Conservation (phyloP, 2,113 vertebrate genomes). For the Ovis aries region ARS-UI_Ramb_v3.0 NC_056056.1:35884501-35885000, state of each 20-base stretch:
- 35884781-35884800: not conserved
- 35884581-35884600: not conserved
- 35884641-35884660: not conserved
- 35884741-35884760: not conserved
- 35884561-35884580: not conserved
- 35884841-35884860: not conserved
- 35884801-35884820: not conserved
- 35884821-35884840: not conserved
- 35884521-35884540: not conserved
- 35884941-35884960: rapidly evolving
- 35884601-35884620: too few relatives aligned
- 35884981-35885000: not conserved
- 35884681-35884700: not conserved
- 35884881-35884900: not conserved
- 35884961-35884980: not conserved
- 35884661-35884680: not conserved
- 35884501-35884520: rapidly evolving
- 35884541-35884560: not conserved
- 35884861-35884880: not conserved
- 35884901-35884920: not conserved
- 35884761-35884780: not conserved
- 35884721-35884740: not conserved
- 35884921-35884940: not conserved
- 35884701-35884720: rapidly evolving
- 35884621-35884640: not conserved